Evolutionary conservation across 2,797 vertebrate species (phyloP).

Genomic region (Amblyopsis hoosieri): DNA sequence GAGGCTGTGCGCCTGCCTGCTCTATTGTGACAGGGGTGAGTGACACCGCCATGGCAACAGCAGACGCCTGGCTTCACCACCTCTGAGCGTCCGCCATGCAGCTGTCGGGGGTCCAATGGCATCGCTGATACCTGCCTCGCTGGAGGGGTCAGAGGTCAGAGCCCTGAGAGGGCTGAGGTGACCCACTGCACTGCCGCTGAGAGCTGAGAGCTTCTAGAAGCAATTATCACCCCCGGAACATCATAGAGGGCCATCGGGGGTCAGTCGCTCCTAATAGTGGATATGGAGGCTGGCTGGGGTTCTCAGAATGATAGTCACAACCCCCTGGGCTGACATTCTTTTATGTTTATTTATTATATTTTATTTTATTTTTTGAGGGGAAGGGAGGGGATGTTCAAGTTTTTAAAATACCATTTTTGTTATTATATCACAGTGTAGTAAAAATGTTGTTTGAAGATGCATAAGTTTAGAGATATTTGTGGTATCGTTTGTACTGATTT

Average conservation of each 20-base stretch:
- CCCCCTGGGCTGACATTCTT: not conserved
- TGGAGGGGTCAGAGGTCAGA: constrained; percentile 69
- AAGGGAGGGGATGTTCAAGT: too few species aligned
- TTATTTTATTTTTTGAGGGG: too few species aligned
- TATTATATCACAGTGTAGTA: too few species aligned
- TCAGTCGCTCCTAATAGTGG: constrained; percentile 35
- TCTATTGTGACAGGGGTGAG: constrained; percentile 62
- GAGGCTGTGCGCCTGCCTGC: constrained; percentile 29
- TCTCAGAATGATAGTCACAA: constrained; percentile 9
- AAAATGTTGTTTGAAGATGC: too few species aligned
- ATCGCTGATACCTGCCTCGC: constrained; percentile 75
- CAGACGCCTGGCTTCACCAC: constrained; percentile 60
- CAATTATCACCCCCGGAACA: constrained; percentile 53
- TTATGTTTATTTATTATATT: too few species aligned
- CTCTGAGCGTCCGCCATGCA: constrained; percentile 48
- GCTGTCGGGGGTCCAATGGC: constrained; percentile 70
- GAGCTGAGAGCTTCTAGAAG: constrained; percentile 69
- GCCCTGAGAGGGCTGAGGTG: constrained; percentile 36
- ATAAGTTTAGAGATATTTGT: too few species aligned
- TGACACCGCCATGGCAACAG: constrained; percentile 60
- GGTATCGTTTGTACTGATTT: too few species aligned
- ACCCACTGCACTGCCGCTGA: constrained; percentile 31
- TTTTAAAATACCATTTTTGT: too few species aligned
- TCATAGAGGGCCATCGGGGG: constrained; percentile 47
- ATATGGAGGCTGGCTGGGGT: constrained; percentile 1